Evolutionary conservation across 1,140 invertebrate genomes (phyloP).

Genomic region (Trigoniulus corallinus): DNA sequence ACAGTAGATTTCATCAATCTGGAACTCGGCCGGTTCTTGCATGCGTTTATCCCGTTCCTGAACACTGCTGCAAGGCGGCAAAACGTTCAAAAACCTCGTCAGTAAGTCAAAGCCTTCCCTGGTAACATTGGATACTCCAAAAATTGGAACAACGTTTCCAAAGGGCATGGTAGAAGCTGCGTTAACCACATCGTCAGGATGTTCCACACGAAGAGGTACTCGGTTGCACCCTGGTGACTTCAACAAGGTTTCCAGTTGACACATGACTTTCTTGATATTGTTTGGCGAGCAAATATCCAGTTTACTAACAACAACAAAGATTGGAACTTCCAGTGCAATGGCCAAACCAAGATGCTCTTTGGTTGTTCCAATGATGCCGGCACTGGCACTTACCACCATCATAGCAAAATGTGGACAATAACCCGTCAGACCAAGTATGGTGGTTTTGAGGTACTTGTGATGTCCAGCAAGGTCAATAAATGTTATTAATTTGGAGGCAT

Average conservation of each 20-base stretch:
- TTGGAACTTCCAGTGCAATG: slow-evolving; percentile 65
- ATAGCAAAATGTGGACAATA: slow-evolving; percentile 91
- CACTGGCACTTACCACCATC: slow-evolving; percentile 63
- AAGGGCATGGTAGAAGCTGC: slow-evolving; percentile 39
- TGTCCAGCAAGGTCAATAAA: slow-evolving; percentile 95
- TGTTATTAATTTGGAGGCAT: slow-evolving; percentile 76
- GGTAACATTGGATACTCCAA: slow-evolving; percentile 86
- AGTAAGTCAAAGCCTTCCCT: slow-evolving; percentile 65
- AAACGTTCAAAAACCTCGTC: slow-evolving; percentile 54
- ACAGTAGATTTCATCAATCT: slow-evolving; percentile 82
- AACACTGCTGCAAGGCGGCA: slow-evolving; percentile 47
- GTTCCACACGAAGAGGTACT: slow-evolving; percentile 46
- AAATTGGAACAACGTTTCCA: slow-evolving; percentile 62
- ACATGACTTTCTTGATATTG: slow-evolving; percentile 32
- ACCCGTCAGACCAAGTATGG: slow-evolving; percentile 80
- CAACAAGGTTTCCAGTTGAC: slow-evolving; percentile 43
- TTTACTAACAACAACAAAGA: slow-evolving; percentile 82
- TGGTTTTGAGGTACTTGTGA: slow-evolving; percentile 88
- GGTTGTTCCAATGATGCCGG: slow-evolving; percentile 31
- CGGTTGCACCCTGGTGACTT: slow-evolving; percentile 43
- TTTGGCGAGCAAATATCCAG: slow-evolving; percentile 46
- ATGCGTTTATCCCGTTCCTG: slow-evolving; percentile 53
- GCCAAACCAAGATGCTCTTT: slow-evolving; percentile 67
- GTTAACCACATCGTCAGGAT: slow-evolving; percentile 51
- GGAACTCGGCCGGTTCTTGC: slow-evolving; percentile 63